phyloP scores from a whole-genome alignment of 1,140 invertebrate species.

The Drosophila tropicalis region DNA sequence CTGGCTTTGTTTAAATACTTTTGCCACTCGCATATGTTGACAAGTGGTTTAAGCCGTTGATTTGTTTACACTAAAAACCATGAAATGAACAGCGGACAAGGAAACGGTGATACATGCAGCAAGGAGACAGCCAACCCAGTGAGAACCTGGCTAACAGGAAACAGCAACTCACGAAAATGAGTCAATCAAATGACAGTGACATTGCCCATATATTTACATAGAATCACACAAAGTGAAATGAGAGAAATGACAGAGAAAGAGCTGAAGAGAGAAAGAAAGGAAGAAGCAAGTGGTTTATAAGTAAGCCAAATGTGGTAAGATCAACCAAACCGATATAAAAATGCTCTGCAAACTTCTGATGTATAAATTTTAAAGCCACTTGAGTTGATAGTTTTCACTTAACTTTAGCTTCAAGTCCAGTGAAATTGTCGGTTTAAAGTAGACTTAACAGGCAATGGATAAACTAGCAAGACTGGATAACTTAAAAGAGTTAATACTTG shows the following conservation, averaged over 20 bases:
- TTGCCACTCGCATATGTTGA: conserved; percentile 76
- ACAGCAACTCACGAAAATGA: conserved; percentile 69
- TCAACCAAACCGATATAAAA: background rate
- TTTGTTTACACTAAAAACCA: conserved; percentile 67
- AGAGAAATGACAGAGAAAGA: conserved; percentile 7
- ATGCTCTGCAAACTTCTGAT: background rate
- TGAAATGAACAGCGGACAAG: conserved; percentile 5
- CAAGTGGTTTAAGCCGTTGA: conserved; percentile 81
- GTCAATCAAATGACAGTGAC: conserved; percentile 71
- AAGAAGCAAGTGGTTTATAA: background rate
- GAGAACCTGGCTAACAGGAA: conserved; percentile 16
- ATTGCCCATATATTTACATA: conserved; percentile 57
- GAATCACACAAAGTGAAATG: conserved; percentile 12
- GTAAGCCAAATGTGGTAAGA: background rate
- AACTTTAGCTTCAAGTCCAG: too few species aligned
- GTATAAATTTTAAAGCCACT: too few species aligned
- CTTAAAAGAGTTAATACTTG: too few species aligned
- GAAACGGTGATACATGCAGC: background rate
- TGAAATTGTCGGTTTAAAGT: too few species aligned
- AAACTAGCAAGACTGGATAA: too few species aligned
- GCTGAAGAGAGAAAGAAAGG: background rate
- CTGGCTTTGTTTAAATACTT: conserved; percentile 77
- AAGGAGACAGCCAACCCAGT: background rate
- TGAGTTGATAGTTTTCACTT: too few species aligned
- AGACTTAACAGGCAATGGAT: too few species aligned